Percentiles rank a stretch among this genome's conserved stretches.
Conservation (phyloP, 30 jellyfish, hydroid and myxozoan genomes). For the Cassiopea xamachana region DNA sequence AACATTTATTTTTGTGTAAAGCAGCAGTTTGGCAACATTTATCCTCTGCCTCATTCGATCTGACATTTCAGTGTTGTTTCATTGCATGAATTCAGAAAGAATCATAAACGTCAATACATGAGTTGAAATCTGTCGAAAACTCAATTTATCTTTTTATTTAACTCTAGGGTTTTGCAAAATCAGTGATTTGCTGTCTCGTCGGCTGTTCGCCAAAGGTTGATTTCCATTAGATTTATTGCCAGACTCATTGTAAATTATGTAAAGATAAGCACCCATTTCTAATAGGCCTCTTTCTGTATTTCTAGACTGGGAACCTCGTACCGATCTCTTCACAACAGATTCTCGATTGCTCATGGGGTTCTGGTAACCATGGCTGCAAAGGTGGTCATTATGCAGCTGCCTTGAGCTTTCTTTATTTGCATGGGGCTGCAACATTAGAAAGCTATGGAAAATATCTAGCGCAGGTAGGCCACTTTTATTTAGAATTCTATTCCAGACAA, state of each 20-base stretch:
- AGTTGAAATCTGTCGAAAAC: too few species aligned
- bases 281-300: background rate
- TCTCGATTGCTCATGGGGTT: slow-evolving; percentile 99
- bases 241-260: background rate
- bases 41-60: too few species aligned
- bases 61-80: too few species aligned
- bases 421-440: slow-evolving; percentile 92
- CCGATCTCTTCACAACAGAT: slow-evolving; percentile 92
- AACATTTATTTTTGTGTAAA: too few species aligned
- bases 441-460: slow-evolving; percentile 98
- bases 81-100: too few species aligned
- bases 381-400: slow-evolving; percentile 99
- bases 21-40: too few species aligned
- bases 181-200: too few species aligned
- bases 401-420: slow-evolving; percentile 89
- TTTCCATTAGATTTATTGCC: background rate
- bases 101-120: too few species aligned
- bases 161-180: too few species aligned
- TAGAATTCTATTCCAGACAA: too few species aligned
- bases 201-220: too few species aligned
- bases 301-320: slow-evolving; percentile 90
- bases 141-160: too few species aligned
- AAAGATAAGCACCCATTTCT: background rate
- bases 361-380: slow-evolving; percentile 99
- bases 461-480: slow-evolving; percentile 65